Percentiles rank a stretch among this genome's conserved stretches.
Evolutionary conservation across 2,888 invertebrate genomes (phyloP).

Genomic region (Andrena flavipes): DNA sequence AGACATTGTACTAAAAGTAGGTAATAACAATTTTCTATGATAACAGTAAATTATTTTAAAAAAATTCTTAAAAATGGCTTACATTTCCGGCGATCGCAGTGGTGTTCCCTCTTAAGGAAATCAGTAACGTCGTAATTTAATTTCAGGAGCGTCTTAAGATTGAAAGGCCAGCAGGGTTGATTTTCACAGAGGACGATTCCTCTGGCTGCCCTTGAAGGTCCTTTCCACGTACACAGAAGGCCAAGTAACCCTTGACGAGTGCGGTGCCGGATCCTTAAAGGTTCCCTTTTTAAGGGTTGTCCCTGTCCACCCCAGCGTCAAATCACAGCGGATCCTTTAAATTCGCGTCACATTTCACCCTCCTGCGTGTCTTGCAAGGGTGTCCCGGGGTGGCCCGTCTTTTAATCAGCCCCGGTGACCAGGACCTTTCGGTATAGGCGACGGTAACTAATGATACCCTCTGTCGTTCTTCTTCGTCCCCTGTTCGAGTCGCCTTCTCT

Average conservation of each 20-base stretch:
- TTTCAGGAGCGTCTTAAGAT: neutral
- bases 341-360: constrained; percentile 84
- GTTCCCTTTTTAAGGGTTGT: constrained; percentile 80
- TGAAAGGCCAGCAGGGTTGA: constrained; percentile 37
- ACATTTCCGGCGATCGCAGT: too few relatives aligned
- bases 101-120: neutral
- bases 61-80: too few relatives aligned
- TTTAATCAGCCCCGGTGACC: constrained; percentile 82
- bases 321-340: constrained; percentile 82
- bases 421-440: constrained; percentile 76
- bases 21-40: too few relatives aligned
- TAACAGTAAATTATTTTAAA: too few relatives aligned
- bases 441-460: constrained; percentile 82
- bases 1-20: too few relatives aligned
- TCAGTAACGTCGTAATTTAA: neutral
- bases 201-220: constrained; percentile 44
- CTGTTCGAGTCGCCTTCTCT: constrained; percentile 22
- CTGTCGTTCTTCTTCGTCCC: constrained; percentile 58
- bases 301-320: constrained; percentile 77
- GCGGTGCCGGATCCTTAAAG: constrained; percentile 73
- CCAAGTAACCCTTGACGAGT: constrained; percentile 76
- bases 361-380: constrained; percentile 75
- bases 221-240: constrained; percentile 63
- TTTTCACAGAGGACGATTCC: constrained; percentile 33
- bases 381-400: constrained; percentile 76